These are phyloP conservation scores for Glandiceps talaboti DNA, from an alignment of 53 echinoderm and acorn worm genomes.

Conservation along the genomic window DNA sequence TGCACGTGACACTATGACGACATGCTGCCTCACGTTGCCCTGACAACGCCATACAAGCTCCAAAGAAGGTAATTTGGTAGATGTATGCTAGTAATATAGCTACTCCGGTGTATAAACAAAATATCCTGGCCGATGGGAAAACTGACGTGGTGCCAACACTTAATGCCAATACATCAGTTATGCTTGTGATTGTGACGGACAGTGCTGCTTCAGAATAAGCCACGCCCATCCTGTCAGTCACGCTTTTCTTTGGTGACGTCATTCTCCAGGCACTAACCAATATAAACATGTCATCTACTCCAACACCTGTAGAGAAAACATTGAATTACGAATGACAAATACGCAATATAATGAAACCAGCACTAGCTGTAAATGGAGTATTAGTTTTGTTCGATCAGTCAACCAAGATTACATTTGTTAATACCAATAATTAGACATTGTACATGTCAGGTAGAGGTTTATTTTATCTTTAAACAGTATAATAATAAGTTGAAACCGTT, in stretches of 20 bases:
- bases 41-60: constrained; percentile 41
- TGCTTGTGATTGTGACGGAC: constrained; percentile 48
- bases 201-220: constrained; percentile 12
- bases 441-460: too few species aligned
- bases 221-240: constrained; percentile 34
- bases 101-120: constrained; percentile 42
- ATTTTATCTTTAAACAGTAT: too few species aligned
- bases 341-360: too few species aligned
- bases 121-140: constrained; percentile 32
- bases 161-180: constrained; percentile 48
- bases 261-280: constrained; percentile 44
- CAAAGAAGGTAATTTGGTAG: constrained; percentile 53
- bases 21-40: constrained; percentile 31
- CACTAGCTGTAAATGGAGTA: too few species aligned
- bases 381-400: too few species aligned
- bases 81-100: constrained; percentile 36
- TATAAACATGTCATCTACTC: constrained; percentile 63
- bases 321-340: too few species aligned
- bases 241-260: constrained; percentile 11
- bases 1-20: constrained; percentile 35
- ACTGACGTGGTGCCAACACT: constrained; percentile 27
- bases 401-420: too few species aligned
- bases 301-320: too few species aligned
- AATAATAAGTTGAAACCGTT: too few species aligned
- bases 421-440: too few species aligned